phyloP scores from a whole-genome alignment of 2,113 vertebrate species.

The Chionis minor region DNA sequence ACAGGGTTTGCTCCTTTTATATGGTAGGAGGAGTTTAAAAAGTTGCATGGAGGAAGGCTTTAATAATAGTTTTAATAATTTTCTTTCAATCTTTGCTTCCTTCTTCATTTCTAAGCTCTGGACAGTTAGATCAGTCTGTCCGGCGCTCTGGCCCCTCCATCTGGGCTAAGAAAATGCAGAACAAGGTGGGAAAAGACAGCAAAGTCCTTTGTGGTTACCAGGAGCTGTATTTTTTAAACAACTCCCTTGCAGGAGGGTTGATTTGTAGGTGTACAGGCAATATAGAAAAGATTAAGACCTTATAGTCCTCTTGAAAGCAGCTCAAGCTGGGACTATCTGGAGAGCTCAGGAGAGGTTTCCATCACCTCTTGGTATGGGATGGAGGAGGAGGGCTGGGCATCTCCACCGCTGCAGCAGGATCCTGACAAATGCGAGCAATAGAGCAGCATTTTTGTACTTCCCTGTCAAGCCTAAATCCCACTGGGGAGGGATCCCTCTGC shows the following conservation, averaged over 20 bases:
- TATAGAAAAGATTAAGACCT: not conserved
- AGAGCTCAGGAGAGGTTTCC: not conserved
- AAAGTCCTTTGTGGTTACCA: not conserved
- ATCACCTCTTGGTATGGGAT: not conserved
- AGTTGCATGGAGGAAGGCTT: not conserved
- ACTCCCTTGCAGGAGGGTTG: not conserved
- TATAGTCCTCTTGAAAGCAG: not conserved
- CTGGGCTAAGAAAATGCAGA: not conserved
- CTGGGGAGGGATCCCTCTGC: not conserved
- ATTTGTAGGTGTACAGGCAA: not conserved
- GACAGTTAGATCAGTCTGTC: not conserved
- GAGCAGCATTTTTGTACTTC: not conserved
- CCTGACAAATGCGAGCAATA: not conserved
- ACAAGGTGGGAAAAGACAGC: not conserved
- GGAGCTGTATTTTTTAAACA: not conserved
- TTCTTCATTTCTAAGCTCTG: not conserved
- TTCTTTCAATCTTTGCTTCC: not conserved
- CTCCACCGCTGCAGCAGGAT: not conserved
- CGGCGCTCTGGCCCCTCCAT: not conserved
- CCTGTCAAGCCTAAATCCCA: not conserved
- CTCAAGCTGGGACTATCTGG: not conserved
- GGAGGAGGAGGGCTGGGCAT: not conserved
- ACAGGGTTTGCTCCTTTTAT: accelerated
- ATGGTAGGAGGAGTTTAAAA: not conserved
- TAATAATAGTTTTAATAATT: not conserved